Percentiles rank a stretch among this genome's conserved stretches.
phyloP scores from a whole-genome alignment of 2,113 vertebrate species.

The Setophaga coronata region DNA sequence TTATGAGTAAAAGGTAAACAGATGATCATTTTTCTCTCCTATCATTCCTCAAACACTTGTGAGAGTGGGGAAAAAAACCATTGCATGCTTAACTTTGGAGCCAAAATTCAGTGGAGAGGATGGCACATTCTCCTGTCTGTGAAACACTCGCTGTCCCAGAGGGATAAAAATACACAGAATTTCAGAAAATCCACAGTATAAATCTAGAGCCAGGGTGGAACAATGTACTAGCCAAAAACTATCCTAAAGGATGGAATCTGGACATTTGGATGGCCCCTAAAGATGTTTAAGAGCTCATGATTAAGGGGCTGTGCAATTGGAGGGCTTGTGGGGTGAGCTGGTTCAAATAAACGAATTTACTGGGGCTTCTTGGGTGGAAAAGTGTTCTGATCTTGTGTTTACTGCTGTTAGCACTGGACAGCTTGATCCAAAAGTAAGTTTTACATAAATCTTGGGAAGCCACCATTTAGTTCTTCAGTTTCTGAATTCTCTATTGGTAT shows the following conservation, averaged over 20 bases:
- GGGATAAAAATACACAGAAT: background rate
- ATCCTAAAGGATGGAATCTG: background rate
- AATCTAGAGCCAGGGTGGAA: background rate
- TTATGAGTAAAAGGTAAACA: background rate
- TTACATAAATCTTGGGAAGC: background rate
- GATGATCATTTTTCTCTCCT: background rate
- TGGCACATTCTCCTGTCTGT: background rate
- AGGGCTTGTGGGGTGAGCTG: background rate
- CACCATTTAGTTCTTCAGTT: background rate
- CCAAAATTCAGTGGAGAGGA: background rate
- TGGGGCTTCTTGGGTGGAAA: background rate
- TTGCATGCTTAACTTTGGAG: background rate
- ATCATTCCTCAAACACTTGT: background rate
- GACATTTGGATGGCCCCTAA: background rate
- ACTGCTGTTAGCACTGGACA: background rate
- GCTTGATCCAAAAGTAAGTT: background rate
- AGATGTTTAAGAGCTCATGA: background rate
- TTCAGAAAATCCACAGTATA: background rate
- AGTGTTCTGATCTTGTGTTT: background rate
- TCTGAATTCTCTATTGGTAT: background rate
- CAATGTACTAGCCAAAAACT: background rate
- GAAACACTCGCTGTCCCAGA: background rate
- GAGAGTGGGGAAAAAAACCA: background rate
- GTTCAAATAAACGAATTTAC: background rate
- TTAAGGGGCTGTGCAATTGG: background rate